Conservation (phyloP, 2,797 vertebrate species). For the Halcyon leucocephala region DNA sequence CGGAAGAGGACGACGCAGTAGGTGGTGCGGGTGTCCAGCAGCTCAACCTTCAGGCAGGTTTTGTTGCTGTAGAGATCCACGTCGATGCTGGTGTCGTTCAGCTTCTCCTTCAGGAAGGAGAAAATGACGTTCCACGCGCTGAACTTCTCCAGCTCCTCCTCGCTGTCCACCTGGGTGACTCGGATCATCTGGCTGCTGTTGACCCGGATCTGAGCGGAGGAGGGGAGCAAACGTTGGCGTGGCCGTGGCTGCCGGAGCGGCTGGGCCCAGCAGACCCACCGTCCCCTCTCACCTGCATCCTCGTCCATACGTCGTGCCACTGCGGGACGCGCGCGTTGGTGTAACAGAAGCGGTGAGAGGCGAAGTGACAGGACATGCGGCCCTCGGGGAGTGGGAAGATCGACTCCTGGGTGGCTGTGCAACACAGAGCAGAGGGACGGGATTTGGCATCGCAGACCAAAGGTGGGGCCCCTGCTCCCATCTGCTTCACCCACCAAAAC, state of each 20-base stretch:
- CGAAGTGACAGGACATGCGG: accelerated
- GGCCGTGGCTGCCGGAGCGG: accelerated
- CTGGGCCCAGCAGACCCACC: accelerated
- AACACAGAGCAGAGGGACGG: background rate
- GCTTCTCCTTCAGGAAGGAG: constrained; percentile 85
- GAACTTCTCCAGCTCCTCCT: constrained; percentile 88
- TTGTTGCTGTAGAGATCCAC: constrained; percentile 88
- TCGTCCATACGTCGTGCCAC: constrained; percentile 93
- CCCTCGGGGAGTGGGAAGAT: constrained; percentile 62
- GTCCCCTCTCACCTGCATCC: constrained; percentile 83
- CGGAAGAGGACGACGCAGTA: constrained; percentile 82
- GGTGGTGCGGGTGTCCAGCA: constrained; percentile 60
- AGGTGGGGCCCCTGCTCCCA: accelerated
- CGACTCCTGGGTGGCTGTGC: background rate
- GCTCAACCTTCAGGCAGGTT: constrained; percentile 91
- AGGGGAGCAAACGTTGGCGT: accelerated
- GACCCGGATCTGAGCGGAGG: constrained; percentile 83
- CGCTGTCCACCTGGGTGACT: constrained; percentile 88
- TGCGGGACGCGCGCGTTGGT: constrained; percentile 79
- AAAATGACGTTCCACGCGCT: constrained; percentile 83
- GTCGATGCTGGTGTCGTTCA: constrained; percentile 89
- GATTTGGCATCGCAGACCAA: background rate
- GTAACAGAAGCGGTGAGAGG: constrained; percentile 86
- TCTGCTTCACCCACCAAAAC: too few relatives aligned
- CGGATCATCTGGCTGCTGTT: constrained; percentile 87